phyloP scores from a whole-genome alignment of 2,797 vertebrate genomes.

The Megalops cyprinoides region DNA sequence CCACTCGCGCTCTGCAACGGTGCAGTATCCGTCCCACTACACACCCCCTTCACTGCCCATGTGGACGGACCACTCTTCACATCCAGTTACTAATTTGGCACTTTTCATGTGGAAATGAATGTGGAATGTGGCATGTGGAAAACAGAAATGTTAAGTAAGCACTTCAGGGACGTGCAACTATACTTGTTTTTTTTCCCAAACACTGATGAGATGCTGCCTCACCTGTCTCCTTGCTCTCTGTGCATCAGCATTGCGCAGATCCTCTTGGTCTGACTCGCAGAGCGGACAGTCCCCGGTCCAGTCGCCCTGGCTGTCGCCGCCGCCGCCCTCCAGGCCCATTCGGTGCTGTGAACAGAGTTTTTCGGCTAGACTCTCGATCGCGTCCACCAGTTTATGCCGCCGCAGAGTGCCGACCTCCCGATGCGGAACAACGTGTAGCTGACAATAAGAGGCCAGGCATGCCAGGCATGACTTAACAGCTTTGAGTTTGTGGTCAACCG shows the following conservation, averaged over 20 bases:
- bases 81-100: no score
- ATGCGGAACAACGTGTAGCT: conserved; percentile 84
- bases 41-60: neutral
- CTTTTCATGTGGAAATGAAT: neutral
- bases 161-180: neutral
- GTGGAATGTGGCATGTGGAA: no score
- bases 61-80: no score
- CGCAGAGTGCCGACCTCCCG: conserved; percentile 85
- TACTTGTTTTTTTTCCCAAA: no score
- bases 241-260: conserved; percentile 46
- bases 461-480: conserved; percentile 87
- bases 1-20: neutral
- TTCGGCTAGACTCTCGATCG: conserved; percentile 81
- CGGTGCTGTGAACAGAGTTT: conserved; percentile 85
- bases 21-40: neutral
- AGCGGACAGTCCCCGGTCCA: conserved; percentile 66
- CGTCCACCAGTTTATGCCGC: conserved; percentile 85
- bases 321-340: conserved; percentile 79
- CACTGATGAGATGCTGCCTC: neutral
- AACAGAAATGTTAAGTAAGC: neutral
- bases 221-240: conserved; percentile 65
- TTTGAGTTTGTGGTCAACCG: conserved; percentile 80
- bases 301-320: conserved; percentile 42
- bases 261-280: conserved; percentile 67
- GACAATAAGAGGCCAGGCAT: conserved; percentile 89